Conservation (phyloP, 2,888 invertebrate genomes). For the Heliconius cydno region DNA sequence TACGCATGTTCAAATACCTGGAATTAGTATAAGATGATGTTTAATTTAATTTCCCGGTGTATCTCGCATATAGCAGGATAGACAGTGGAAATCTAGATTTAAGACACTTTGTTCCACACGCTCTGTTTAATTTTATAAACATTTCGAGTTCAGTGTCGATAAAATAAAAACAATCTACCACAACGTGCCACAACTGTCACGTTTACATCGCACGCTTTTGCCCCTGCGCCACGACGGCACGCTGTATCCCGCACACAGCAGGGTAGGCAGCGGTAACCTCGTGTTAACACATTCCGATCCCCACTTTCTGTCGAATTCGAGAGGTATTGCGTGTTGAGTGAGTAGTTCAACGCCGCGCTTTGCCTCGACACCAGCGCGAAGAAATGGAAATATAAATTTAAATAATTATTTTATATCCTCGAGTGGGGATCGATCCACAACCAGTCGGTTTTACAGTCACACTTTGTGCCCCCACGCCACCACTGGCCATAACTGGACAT, state of each 20-base stretch:
- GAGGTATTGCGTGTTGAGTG: neutral
- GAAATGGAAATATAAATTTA: too few relatives aligned
- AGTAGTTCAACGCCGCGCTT: neutral
- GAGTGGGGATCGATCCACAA: neutral
- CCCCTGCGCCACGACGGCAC: neutral
- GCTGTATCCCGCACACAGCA: neutral
- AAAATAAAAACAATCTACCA: neutral
- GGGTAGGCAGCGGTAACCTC: neutral
- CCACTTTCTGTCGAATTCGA: neutral
- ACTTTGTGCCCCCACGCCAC: neutral
- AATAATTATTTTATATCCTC: neutral
- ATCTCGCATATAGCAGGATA: neutral
- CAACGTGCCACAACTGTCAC: neutral
- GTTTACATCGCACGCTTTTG: neutral
- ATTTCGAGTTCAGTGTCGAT: neutral
- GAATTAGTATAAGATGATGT: neutral
- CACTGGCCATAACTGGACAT: too few relatives aligned
- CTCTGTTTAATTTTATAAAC: too few relatives aligned
- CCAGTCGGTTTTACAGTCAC: neutral
- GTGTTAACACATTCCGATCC: neutral
- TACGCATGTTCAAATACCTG: conserved; percentile 78
- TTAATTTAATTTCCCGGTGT: neutral
- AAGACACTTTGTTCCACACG: too few relatives aligned
- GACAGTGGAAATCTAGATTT: neutral
- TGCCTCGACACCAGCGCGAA: neutral